Base-by-base conservation (phyloP, 2,888 invertebrate genomes). In the Xylocampa areola region DNA sequence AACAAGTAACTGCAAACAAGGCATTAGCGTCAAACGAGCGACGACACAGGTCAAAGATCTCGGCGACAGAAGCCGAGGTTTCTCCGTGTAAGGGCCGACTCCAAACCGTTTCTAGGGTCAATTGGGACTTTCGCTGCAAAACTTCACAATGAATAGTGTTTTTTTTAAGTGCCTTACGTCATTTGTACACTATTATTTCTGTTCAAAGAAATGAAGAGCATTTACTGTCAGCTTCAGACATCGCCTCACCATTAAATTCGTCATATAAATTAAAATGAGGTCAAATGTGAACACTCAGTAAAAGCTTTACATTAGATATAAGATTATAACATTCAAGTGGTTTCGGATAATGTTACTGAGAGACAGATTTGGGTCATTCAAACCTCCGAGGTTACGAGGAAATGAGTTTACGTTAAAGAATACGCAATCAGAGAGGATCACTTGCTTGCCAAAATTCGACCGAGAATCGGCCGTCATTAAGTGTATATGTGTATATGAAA, bases 51-150 rank as follows among this genome's bases (percentile, higher is more conserved):
- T 76, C 70, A 76, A 62, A 74, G 70, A 73, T 73, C 69, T 64
- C 19, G 19, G 54, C 36, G 58, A 64, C 55, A 67, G 59, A 43
- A 40, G 51, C 60, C 51, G 48, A 58, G 48, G 57, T 60, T 48
- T 45, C 48, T 66, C 69, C 64, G 65, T 70, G 54, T 74, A 78
- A 81, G 85, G 86, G 79, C 74, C 73, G 65, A 81, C 81, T 84
- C 85, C 82, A 84, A 83, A 81, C 77, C 77, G 71, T 73, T 66
- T 48, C 63, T 70, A 60, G 70, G 76, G 77, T 78, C 77, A 55
- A 68, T 55, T 48, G 57, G 68, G 69, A 71, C 81, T 85, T 83
- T 86, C 83, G 58, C 75, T 59, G 57, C 69, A 70, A 68, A 73
- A 7, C 32, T 29, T 5, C 29, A 2, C 16, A 33, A 13, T n/a